Evolutionary conservation across 2,113 vertebrate species (phyloP).

Genomic region (Pterocles orientalis): DNA sequence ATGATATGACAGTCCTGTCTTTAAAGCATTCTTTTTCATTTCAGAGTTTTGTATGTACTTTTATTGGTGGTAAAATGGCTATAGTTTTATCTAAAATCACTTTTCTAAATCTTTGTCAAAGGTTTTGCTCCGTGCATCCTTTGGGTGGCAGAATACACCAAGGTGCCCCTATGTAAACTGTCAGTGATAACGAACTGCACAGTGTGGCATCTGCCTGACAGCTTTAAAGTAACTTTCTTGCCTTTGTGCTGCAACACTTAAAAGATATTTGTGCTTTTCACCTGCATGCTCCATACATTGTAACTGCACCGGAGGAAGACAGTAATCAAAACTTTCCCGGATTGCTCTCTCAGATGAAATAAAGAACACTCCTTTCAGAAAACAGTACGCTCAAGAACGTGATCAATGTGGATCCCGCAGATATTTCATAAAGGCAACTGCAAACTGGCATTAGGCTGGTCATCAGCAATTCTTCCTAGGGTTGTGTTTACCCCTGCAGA

Average conservation of each 20-base stretch:
- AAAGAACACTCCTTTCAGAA: background rate
- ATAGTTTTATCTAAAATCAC: background rate
- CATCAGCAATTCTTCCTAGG: background rate
- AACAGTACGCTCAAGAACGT: background rate
- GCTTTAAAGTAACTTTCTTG: background rate
- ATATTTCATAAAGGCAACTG: background rate
- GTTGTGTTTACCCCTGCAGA: background rate
- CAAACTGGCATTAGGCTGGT: background rate
- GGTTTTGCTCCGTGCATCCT: constrained; percentile 54
- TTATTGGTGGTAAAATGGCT: background rate
- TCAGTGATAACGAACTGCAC: background rate
- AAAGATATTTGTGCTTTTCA: background rate
- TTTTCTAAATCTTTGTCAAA: background rate
- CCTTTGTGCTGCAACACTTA: background rate
- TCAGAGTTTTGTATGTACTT: background rate
- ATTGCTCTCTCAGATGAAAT: too few species aligned
- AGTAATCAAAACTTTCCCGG: background rate
- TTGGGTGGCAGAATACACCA: constrained; percentile 69
- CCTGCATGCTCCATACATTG: background rate
- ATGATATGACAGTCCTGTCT: background rate
- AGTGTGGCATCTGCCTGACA: accelerated
- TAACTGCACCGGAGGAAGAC: background rate
- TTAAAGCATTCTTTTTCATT: background rate
- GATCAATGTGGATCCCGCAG: background rate
- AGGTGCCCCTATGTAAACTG: background rate